Evolutionary conservation across 2,113 vertebrate species (phyloP).

Genomic region (Ochotona princeps): DNA sequence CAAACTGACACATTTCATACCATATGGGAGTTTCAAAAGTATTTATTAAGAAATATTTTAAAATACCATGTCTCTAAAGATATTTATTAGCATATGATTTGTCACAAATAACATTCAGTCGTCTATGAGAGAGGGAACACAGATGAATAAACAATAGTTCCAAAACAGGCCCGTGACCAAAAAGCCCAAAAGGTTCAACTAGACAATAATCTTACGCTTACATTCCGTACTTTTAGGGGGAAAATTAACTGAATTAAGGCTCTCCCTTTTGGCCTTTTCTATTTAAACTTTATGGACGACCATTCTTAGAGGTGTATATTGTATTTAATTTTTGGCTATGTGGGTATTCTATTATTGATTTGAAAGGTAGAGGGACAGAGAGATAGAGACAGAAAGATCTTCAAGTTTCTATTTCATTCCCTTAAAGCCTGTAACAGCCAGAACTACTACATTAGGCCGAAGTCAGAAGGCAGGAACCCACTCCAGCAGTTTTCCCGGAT

Average conservation of each 20-base stretch:
- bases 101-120: neutral
- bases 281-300: neutral
- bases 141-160: neutral
- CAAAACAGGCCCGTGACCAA: neutral
- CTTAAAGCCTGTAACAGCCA: no score
- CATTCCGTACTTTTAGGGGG: neutral
- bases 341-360: no score
- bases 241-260: neutral
- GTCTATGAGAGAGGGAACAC: neutral
- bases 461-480: no score
- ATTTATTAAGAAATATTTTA: conserved; percentile 35
- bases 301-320: neutral
- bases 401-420: no score
- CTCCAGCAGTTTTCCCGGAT: no score
- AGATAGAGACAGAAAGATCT: no score
- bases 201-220: neutral
- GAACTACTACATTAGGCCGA: no score
- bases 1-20: neutral
- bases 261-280: neutral
- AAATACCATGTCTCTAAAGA: neutral
- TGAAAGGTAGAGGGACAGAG: no score
- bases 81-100: neutral
- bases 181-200: neutral
- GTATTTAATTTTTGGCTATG: no score
- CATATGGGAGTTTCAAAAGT: neutral